These are phyloP conservation scores for Ploceus nigricollis DNA, from an alignment of 2,113 vertebrate genomes.

Conservation along the genomic window DNA sequence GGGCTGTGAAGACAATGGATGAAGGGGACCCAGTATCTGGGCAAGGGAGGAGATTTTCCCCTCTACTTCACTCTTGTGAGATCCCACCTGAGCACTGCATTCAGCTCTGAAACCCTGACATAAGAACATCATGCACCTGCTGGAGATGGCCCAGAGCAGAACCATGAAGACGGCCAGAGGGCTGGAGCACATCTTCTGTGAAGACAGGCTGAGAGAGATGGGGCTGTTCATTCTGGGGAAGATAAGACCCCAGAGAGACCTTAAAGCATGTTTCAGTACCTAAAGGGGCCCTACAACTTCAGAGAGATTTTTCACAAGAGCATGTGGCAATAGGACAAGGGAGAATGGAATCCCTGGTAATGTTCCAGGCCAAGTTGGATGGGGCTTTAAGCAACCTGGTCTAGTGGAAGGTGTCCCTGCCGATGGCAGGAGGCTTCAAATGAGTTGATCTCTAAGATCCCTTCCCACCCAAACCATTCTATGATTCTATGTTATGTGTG, in stretches of 20 bases:
- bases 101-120: background rate
- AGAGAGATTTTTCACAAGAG: background rate
- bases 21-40: background rate
- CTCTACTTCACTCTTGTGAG: background rate
- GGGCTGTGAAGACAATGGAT: background rate
- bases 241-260: background rate
- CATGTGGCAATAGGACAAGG: background rate
- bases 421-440: background rate
- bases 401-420: background rate
- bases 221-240: background rate
- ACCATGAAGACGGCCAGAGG: background rate
- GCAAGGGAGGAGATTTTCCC: background rate
- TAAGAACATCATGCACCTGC: background rate
- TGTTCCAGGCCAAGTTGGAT: background rate
- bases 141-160: background rate
- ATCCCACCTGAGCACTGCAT: background rate
- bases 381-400: background rate
- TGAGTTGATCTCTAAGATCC: background rate
- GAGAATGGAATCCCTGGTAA: background rate
- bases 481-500: background rate
- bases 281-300: background rate
- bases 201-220: background rate
- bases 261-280: background rate
- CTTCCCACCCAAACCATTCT: background rate
- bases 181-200: background rate